phyloP scores from a whole-genome alignment of 2,113 vertebrate species.

The Psephotus haematonotus region DNA sequence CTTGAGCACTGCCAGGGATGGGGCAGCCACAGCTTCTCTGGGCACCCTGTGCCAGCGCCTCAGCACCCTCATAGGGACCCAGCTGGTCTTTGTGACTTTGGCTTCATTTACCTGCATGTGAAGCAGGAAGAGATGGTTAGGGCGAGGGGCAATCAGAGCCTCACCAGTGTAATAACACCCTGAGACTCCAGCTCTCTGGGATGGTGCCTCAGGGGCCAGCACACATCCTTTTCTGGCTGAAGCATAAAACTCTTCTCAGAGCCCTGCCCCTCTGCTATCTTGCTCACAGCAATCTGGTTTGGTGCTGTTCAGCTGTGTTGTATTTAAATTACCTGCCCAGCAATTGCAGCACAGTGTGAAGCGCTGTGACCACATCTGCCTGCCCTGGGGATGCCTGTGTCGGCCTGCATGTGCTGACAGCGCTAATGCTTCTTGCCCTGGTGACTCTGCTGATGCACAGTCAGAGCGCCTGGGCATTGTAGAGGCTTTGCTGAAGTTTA shows the following conservation, averaged over 20 bases:
- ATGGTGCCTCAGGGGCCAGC: not conserved
- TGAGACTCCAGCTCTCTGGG: rapidly evolving
- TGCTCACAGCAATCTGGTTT: not conserved
- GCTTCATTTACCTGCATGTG: rapidly evolving
- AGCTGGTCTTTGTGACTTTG: not conserved
- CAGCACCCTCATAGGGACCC: not conserved
- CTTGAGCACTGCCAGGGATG: not conserved
- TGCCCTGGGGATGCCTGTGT: not conserved
- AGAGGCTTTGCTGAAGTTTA: constrained; percentile 20
- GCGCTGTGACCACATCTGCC: not conserved
- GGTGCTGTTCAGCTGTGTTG: not conserved
- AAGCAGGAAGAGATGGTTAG: not conserved
- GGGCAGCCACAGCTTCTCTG: not conserved
- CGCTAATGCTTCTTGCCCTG: not conserved
- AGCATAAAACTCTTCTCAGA: not conserved
- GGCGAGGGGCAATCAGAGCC: rapidly evolving
- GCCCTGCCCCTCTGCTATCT: not conserved
- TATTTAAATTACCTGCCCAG: not conserved
- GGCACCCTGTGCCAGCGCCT: not conserved
- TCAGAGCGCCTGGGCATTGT: not conserved
- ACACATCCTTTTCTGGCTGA: not conserved
- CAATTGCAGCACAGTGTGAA: not conserved
- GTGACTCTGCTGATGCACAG: not conserved
- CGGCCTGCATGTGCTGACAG: not conserved
- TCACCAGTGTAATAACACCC: not conserved